Conservation (phyloP, 1,140 invertebrate species). For the Drosophila pseudoananassae region DNA sequence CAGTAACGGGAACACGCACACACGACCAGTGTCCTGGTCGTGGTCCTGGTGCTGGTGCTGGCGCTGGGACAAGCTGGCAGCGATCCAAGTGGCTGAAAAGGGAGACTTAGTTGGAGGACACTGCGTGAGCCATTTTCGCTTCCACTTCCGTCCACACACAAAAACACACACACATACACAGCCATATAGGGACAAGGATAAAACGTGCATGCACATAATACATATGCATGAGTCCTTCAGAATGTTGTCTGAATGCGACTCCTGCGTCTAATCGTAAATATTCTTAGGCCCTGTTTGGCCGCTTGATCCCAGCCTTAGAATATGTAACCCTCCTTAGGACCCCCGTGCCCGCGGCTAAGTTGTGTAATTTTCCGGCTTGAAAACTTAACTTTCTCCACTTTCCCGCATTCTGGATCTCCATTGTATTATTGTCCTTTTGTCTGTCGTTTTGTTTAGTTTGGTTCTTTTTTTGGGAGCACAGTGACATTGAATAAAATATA, state of each 20-base stretch:
- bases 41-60: background rate
- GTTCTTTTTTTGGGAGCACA: constrained; percentile 9
- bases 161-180: constrained; percentile 10
- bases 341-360: constrained; percentile 9
- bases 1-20: constrained; percentile 9
- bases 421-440: constrained; percentile 26
- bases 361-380: constrained; percentile 54
- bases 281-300: constrained; percentile 47
- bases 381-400: constrained; percentile 27
- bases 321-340: background rate
- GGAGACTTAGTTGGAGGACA: constrained; percentile 53
- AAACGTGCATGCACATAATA: constrained; percentile 40
- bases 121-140: constrained; percentile 63
- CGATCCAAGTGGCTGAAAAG: constrained; percentile 52
- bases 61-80: constrained; percentile 33
- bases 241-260: constrained; percentile 37
- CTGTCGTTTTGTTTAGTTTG: background rate
- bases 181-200: background rate
- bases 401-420: constrained; percentile 21
- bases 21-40: background rate
- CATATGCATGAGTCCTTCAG: constrained; percentile 40
- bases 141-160: constrained; percentile 48
- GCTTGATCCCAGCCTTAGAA: constrained; percentile 31
- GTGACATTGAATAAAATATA: constrained; percentile 1
- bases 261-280: constrained; percentile 58